phyloP scores from a whole-genome alignment of 2,888 invertebrate species.

The Thecocarcelia acutangulata region DNA sequence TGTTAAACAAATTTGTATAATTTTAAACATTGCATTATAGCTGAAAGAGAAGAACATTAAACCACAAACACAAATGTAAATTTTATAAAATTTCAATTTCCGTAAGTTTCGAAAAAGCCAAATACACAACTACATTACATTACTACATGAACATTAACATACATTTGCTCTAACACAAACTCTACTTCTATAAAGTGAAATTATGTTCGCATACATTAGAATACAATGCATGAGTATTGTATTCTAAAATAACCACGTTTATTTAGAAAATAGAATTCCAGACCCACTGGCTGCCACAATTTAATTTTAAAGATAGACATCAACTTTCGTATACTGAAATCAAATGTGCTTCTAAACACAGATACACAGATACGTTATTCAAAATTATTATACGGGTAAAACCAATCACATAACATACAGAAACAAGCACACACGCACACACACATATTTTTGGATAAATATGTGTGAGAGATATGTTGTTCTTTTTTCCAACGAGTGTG shows the following conservation, averaged over 20 bases:
- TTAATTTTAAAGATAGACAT: conserved; percentile 68
- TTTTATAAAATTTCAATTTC: conserved; percentile 68
- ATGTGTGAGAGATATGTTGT: not conserved
- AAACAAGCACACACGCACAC: no score
- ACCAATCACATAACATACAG: conserved; percentile 18
- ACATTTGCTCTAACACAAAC: not conserved
- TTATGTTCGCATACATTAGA: conserved; percentile 12
- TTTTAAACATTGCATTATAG: conserved; percentile 48
- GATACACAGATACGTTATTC: not conserved
- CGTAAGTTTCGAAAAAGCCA: conserved; percentile 42
- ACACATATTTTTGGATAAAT: not conserved
- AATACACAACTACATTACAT: not conserved
- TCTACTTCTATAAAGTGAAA: not conserved
- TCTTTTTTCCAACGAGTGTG: not conserved
- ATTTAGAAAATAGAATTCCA: conserved; percentile 63
- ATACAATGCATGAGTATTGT: conserved; percentile 34
- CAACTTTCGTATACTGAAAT: conserved; percentile 37
- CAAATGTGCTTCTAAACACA: conserved; percentile 21
- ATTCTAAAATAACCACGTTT: conserved; percentile 60
- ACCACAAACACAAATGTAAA: conserved; percentile 59
- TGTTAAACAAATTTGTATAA: conserved; percentile 59
- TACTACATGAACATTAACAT: no score
- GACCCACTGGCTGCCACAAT: conserved; percentile 60
- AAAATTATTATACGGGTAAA: not conserved
- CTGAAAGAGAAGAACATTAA: conserved; percentile 47